Base-by-base conservation (phyloP, 1,140 invertebrate genomes). In the Gonioctena quinquepunctata region DNA sequence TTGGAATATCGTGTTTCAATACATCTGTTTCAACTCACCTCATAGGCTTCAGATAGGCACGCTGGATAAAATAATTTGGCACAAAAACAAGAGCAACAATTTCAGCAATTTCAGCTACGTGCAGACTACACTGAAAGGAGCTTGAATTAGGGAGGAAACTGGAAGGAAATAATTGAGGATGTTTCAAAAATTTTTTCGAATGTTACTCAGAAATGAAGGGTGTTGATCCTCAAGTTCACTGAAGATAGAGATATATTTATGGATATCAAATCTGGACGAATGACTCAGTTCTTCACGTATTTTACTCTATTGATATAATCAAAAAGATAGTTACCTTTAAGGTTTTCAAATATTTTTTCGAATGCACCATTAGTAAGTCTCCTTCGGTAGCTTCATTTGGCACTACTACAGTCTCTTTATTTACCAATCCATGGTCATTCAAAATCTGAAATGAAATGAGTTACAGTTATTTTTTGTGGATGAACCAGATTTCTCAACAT, bases 21-120 rank as follows among this genome's bases (percentile, higher is more conserved):
- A n/a, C n/a, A n/a, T n/a, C n/a, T n/a, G n/a, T n/a, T n/a, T n/a
- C n/a, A 16, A 49, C 22, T 70, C 65, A 90, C 88, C 91, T 89
- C 89, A 92, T 91, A 16, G 93, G 93, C 61, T 87, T 87, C 49
- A 96, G 84, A 75, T 95, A 91, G 66, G 89, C 88, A 72, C 84
- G 85, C 80, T 95, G 92, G n/a, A 95, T 87, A 69, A 94, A 82
- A 64, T 86, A 88, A 80, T 94, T 94, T 52, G 94, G 94, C 59
- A 96, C 80, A 59, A 91, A 84, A n/a, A 90, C 87, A 21, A 95
- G 82, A 1, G 89, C 83, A 21, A 91, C 88, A 0, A 96, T 88
- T 83, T 95, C 94, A 18, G 93, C 90, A 68, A 95, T 93, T 65
- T 86, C 82, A 8, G 94, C 93, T 23, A 94, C 92, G 80, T 88